Conservation (phyloP, 2,113 vertebrate species). For the Pogonocichla stellata region DNA sequence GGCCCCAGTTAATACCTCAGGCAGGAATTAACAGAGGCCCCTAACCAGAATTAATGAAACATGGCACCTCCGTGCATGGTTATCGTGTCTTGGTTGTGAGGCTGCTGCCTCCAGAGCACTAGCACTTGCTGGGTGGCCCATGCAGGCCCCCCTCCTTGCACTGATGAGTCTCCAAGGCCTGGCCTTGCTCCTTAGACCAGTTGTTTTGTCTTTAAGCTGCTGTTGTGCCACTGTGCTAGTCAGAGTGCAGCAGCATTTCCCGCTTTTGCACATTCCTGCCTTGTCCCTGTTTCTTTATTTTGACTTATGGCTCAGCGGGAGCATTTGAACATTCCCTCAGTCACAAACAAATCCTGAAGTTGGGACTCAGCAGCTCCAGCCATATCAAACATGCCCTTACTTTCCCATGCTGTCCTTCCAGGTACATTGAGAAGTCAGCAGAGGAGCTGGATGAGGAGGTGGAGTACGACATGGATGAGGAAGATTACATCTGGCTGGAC, state of each 20-base stretch:
- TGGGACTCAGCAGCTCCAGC: not conserved
- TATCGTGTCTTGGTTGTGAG: not conserved
- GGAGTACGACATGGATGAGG: slow-evolving; percentile 98
- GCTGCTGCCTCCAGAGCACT: not conserved
- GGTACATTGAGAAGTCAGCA: slow-evolving; percentile 97
- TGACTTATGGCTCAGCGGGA: not conserved
- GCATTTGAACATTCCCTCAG: not conserved
- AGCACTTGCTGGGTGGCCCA: not conserved
- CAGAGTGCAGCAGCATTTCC: not conserved
- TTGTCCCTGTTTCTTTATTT: not conserved
- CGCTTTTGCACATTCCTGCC: fast-evolving
- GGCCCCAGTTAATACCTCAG: not conserved
- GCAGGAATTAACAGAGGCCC: not conserved
- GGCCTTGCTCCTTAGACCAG: not conserved
- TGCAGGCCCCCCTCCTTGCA: not conserved
- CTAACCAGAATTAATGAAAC: not conserved
- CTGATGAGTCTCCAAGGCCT: not conserved
- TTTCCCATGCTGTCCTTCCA: slow-evolving; percentile 25
- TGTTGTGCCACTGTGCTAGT: fast-evolving
- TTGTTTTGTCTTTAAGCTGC: not conserved
- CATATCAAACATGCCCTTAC: not conserved
- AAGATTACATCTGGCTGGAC: slow-evolving; percentile 98
- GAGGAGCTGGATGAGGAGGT: slow-evolving; percentile 98
- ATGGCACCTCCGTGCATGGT: fast-evolving
- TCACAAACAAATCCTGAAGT: not conserved